phyloP scores from a whole-genome alignment of 2,797 vertebrate genomes.

The Pterois miles region DNA sequence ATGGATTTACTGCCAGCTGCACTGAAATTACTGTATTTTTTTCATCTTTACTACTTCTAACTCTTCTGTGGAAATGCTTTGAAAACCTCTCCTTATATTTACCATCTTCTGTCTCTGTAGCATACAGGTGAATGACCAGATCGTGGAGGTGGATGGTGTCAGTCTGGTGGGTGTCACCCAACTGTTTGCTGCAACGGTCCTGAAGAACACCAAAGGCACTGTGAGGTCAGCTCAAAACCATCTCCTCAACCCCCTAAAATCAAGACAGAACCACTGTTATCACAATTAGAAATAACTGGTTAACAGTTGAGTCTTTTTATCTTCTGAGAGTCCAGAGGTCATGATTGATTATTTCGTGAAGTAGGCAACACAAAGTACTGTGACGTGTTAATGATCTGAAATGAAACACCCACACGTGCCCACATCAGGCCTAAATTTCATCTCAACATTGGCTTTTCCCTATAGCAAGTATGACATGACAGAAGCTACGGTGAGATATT shows the following conservation, averaged over 20 bases:
- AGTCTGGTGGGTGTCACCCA: constrained; percentile 94
- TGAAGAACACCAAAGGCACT: constrained; percentile 94
- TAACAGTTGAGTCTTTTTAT: not conserved
- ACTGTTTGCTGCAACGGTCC: constrained; percentile 92
- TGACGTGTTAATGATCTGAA: constrained; percentile 58
- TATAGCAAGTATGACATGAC: not conserved
- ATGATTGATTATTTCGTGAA: not conserved
- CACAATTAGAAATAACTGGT: constrained; percentile 3
- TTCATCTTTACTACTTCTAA: not conserved
- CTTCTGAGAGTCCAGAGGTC: not conserved
- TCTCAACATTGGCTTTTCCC: constrained; percentile 41
- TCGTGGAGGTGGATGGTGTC: constrained; percentile 93
- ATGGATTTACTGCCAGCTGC: constrained; percentile 23
- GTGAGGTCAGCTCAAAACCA: constrained; percentile 84
- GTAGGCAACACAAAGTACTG: not conserved
- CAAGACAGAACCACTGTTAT: not conserved
- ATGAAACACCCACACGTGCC: constrained; percentile 15
- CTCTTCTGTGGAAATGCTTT: constrained; percentile 4
- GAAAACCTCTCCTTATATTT: not conserved
- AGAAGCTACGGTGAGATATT: constrained; percentile 1
- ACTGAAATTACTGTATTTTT: not conserved
- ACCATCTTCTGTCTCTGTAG: constrained; percentile 72
- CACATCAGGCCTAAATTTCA: constrained; percentile 1
- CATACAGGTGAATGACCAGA: constrained; percentile 96
- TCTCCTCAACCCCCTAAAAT: not conserved